Evolutionary conservation across 2,888 invertebrate species (phyloP), one percentile per base, ranked within the genome.

Genomic region (Slavum lentiscoides): DNA sequence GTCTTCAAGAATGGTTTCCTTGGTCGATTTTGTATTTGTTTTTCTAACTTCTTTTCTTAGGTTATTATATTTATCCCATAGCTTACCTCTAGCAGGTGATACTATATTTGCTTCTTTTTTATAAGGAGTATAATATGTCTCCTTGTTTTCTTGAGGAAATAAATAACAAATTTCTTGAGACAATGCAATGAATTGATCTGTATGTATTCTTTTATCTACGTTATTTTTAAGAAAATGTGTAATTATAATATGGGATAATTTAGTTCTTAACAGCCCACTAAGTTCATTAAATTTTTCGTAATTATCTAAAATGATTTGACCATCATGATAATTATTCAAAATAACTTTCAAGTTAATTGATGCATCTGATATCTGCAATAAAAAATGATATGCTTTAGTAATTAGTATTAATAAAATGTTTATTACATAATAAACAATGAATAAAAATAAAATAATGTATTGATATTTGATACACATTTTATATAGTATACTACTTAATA

Each of bases 51-150:
- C 49, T 68, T 68, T 67, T 7, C 67, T 49, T 6, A 67, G 15
- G 49, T 67, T 67, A 49, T 49, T 49, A 6, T 67, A 67, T 21
- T 67, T 67, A 21, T 67, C 43, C 21, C 21, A 67, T 19, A 67
- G 19, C 23, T 67, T 67, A 0, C 21, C 67, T 43, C 43, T 43
- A 43, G 67, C 49, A 5, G 67, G 7, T 2, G 15, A 49, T 67
- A 67, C 21, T 19, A 13, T 49, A 49, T 68, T 68, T 49, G n/a
- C n/a, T n/a, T n/a, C n/a, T n/a, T n/a, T n/a, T n/a, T n/a, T n/a
- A n/a, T n/a, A n/a, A n/a, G n/a, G 11, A 49, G 67, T 17, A 15
- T 67, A 30, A 49, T 49, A 49, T 67, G 30, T 67, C 30, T 67
- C 67, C 17, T 67, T 49, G 8, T 21, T 8, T 67, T 67, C 67